These are phyloP conservation scores for Cephus sareptanus DNA, from an alignment of 2,888 invertebrate species.

Conservation along the genomic window DNA sequence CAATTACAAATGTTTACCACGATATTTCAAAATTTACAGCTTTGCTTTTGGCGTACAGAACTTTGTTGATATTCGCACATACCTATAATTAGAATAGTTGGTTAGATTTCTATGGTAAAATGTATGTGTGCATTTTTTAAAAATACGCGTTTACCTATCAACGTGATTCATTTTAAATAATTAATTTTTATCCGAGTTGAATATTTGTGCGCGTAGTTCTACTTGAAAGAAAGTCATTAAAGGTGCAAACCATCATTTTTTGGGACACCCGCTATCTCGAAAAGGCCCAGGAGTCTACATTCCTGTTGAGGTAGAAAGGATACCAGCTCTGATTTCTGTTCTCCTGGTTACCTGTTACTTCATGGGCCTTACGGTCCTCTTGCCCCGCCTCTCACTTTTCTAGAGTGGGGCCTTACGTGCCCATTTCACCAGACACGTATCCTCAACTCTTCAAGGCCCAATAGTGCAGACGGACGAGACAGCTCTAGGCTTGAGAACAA, in stretches of 20 bases:
- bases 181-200: neutral
- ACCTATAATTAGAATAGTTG: neutral
- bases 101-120: neutral
- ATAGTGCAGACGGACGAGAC: neutral
- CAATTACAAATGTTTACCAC: neutral
- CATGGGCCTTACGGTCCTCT: constrained; percentile 51
- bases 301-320: constrained; percentile 8
- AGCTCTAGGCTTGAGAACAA: neutral
- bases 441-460: neutral
- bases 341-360: constrained; percentile 48
- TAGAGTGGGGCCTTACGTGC: constrained; percentile 8
- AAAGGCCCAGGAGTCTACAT: constrained; percentile 8
- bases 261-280: neutral
- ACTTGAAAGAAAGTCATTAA: neutral
- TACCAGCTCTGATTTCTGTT: constrained; percentile 43
- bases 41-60: neutral
- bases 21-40: neutral
- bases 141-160: neutral
- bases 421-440: constrained; percentile 17
- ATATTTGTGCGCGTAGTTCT: neutral
- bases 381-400: constrained; percentile 24
- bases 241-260: neutral
- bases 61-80: neutral
- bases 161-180: neutral
- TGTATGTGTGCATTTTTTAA: neutral